phyloP scores from a whole-genome alignment of 2,113 vertebrate species.

The Elanus axillaris region DNA sequence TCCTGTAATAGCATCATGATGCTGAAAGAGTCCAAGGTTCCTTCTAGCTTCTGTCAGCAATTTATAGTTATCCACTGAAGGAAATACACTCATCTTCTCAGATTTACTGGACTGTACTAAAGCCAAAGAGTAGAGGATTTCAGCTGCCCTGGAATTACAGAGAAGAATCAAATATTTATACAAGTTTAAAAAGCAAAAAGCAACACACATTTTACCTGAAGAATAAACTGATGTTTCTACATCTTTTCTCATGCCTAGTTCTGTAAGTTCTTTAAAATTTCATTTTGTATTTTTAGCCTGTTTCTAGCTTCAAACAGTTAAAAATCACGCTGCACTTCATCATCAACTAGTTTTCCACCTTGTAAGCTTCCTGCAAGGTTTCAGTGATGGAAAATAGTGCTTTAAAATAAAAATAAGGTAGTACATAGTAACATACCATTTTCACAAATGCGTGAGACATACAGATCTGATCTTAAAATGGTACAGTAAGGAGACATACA shows the following conservation, averaged over 20 bases:
- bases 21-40: conserved; percentile 88
- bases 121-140: conserved; percentile 87
- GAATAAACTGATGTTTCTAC: background rate
- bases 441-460: background rate
- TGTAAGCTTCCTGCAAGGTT: background rate
- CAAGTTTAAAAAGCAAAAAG: background rate
- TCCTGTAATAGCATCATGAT: conserved; percentile 92
- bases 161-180: background rate
- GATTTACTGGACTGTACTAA: conserved; percentile 75
- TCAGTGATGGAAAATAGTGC: background rate
- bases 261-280: background rate
- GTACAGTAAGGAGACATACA: background rate
- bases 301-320: background rate
- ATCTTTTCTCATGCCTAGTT: background rate
- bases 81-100: conserved; percentile 72
- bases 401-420: background rate
- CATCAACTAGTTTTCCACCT: background rate
- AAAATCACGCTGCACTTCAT: background rate
- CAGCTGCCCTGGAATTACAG: conserved; percentile 79
- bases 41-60: conserved; percentile 79
- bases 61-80: conserved; percentile 75
- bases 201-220: background rate
- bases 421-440: background rate
- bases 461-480: background rate
- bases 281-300: background rate